A percentile compares a stretch with the other conserved stretches of the same genome.
Conservation (phyloP, 1,140 invertebrate genomes). For the Trichonephila clavipes region DNA sequence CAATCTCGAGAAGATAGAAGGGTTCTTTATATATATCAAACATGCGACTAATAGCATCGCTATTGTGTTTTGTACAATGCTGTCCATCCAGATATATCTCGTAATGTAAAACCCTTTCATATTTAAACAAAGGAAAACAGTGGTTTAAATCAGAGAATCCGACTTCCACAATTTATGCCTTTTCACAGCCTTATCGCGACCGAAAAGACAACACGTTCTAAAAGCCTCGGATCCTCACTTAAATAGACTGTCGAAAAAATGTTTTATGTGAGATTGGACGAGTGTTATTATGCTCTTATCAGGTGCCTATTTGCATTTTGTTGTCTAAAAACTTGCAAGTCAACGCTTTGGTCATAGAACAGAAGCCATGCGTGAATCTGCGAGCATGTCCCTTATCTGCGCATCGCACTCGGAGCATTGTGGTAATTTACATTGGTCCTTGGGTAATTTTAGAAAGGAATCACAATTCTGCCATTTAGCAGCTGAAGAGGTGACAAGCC, state of each 20-base stretch:
- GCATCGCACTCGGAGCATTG: neutral
- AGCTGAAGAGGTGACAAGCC: neutral
- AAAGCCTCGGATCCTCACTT: neutral
- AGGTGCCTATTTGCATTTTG: slow-evolving; percentile 50
- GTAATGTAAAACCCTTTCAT: neutral
- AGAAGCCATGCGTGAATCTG: slow-evolving; percentile 63
- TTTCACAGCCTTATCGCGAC: slow-evolving; percentile 1
- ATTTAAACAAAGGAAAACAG: neutral
- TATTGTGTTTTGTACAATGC: neutral
- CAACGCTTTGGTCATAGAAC: slow-evolving; percentile 52
- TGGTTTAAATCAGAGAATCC: slow-evolving; percentile 5
- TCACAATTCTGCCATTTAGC: neutral
- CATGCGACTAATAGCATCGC: neutral
- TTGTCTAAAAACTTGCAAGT: slow-evolving; percentile 13
- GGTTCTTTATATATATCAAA: neutral
- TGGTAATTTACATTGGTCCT: slow-evolving; percentile 7
- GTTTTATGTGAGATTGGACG: slow-evolving; percentile 62
- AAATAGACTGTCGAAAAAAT: slow-evolving; percentile 64
- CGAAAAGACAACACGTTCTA: neutral
- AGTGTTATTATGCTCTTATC: slow-evolving; percentile 44
- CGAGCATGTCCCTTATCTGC: slow-evolving; percentile 23
- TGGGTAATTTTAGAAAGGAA: neutral
- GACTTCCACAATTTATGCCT: slow-evolving; percentile 32
- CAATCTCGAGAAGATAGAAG: neutral
- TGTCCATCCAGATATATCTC: neutral